Percentiles rank a stretch among this genome's conserved stretches.
phyloP scores from a whole-genome alignment of 2,113 vertebrate species.

The Eurystomus gularis region DNA sequence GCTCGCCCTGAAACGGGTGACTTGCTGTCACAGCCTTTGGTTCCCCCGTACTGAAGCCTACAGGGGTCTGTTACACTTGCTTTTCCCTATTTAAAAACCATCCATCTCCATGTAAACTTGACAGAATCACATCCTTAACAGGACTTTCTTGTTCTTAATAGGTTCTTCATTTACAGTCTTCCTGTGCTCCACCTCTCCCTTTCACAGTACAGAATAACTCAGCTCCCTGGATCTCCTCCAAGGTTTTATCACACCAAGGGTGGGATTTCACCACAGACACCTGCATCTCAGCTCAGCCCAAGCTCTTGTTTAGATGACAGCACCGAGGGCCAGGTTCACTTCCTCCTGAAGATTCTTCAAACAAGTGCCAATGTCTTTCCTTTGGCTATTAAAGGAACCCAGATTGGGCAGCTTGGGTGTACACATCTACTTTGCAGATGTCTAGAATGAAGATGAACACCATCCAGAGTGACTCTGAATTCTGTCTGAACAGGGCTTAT shows the following conservation, averaged over 20 bases:
- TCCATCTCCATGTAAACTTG: background rate
- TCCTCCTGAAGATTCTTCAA: background rate
- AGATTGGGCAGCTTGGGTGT: background rate
- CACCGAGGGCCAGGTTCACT: background rate
- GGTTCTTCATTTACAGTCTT: background rate
- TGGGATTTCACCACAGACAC: background rate
- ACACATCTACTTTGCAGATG: background rate
- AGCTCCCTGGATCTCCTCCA: background rate
- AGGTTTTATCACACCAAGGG: background rate
- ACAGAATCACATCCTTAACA: background rate
- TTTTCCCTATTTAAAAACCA: background rate
- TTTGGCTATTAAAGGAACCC: background rate
- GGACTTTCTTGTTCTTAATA: background rate
- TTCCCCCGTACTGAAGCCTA: background rate
- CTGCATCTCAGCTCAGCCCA: background rate
- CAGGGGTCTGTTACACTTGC: background rate
- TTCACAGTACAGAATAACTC: background rate
- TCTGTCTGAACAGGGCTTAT: background rate
- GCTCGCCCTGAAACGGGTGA: background rate
- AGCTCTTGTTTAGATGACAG: background rate
- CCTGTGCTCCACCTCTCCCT: background rate
- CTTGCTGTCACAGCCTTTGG: background rate
- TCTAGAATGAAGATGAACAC: background rate
- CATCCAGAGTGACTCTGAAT: background rate
- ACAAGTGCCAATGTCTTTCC: background rate